Evolutionary conservation across 2,113 vertebrate species (phyloP), one percentile per base, ranked within the genome.

Genomic region (Neopipo cinnamomea): DNA sequence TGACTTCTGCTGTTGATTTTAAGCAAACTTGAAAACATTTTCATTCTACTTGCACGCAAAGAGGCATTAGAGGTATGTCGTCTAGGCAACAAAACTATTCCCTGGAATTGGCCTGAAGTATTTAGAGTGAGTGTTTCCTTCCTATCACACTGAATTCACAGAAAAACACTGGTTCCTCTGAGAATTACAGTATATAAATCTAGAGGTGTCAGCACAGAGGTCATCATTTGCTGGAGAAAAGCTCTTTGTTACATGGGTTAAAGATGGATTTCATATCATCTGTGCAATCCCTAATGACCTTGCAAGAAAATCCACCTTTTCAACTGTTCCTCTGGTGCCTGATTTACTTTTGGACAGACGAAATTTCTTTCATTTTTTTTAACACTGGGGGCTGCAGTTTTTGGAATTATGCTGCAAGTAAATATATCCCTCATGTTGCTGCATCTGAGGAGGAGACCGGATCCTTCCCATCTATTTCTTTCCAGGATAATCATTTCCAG

Each of bases 51-150:
- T 92, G 76, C 90, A 93, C 2, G 25, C 67, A 70, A 85, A 78
- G 47, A 88, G 30, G 83, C 83, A 58, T 37, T 39, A 87, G 53
- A 85, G 44, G 20, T 79, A 58, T 6, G 53, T 93, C 2, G 0
- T 80, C 88, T 53, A 63, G 73, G 96, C 73, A 93, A 97, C 92
- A 86, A 88, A 92, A 94, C 79, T 67, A 74, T 95, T 94, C 68
- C 35, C 11, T 78, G 74, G 59, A 93, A 95, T 89, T 79, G 83
- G 93, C 25, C 70, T 65, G n/a, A 87, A 93, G 73, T 82, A 82
- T 76, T 78, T n/a, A 67, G 85, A 94, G 20, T 25, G 70, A 94
- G 25, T 33, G 72, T 39, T 97, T 96, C 93, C 92, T 96, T 95
- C 96, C 93, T 78, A 56, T 49, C 70, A 67, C 47, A n/a, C 20